A percentile compares a stretch with the other conserved stretches of the same genome.
Evolutionary conservation across 1,140 invertebrate genomes (phyloP).

Genomic region (Mylabris phalerata): DNA sequence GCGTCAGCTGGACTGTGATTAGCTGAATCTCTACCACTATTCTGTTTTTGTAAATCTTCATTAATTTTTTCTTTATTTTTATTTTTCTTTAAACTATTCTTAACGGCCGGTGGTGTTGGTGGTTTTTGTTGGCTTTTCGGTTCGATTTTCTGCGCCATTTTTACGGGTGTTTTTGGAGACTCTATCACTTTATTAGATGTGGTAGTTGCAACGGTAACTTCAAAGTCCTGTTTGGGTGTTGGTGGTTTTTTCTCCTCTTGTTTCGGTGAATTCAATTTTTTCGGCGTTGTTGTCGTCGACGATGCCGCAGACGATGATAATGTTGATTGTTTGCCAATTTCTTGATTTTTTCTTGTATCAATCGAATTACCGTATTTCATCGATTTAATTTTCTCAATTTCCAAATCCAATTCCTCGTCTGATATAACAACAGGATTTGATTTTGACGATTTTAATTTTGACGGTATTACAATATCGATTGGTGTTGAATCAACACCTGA

Average conservation of each 20-base stretch:
- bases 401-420: conserved; percentile 53
- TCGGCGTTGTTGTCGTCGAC: too few relatives aligned
- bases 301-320: too few relatives aligned
- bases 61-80: not conserved
- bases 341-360: conserved; percentile 4
- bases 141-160: conserved; percentile 10
- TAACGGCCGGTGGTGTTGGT: not conserved
- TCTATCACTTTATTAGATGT: not conserved
- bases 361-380: conserved; percentile 19
- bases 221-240: too few relatives aligned
- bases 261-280: not conserved
- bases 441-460: conserved; percentile 44
- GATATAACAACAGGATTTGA: conserved; percentile 50
- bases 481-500: conserved; percentile 49
- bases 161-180: not conserved
- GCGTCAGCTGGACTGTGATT: conserved; percentile 62
- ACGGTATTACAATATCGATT: conserved; percentile 52
- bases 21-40: conserved; percentile 56
- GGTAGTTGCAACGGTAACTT: not conserved
- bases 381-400: conserved; percentile 48
- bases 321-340: not conserved
- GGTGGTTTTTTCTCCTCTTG: not conserved
- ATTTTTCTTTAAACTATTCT: not conserved
- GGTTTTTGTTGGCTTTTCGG: conserved; percentile 37
- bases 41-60: conserved; percentile 43